phyloP scores from a whole-genome alignment of 1,140 invertebrate genomes.

The Pseudomyrmex dendroicus region DNA sequence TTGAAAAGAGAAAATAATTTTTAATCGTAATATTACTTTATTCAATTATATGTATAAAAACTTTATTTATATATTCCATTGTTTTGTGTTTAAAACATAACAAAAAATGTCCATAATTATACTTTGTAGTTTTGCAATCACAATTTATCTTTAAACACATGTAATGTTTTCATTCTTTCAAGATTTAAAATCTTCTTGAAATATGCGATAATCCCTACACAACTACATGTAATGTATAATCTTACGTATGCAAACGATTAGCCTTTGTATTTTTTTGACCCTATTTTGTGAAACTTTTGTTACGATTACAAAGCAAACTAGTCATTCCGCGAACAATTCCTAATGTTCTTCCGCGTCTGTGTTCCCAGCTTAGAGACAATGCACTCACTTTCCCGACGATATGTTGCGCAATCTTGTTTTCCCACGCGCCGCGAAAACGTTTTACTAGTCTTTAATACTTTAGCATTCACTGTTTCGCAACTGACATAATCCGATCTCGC shows the following conservation, averaged over 20 bases:
- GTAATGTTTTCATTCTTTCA: neutral
- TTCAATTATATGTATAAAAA: no score
- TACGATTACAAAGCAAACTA: constrained; percentile 29
- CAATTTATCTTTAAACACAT: neutral
- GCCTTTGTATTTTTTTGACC: constrained; percentile 12
- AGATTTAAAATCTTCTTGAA: neutral
- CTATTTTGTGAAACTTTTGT: constrained; percentile 11
- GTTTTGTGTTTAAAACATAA: no score
- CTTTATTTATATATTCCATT: no score
- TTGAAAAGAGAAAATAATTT: no score
- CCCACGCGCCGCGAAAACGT: constrained; percentile 50
- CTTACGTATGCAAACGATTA: constrained; percentile 20
- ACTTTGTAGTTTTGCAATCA: no score
- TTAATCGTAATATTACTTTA: no score
- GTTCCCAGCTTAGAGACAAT: constrained; percentile 45
- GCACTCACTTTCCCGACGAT: constrained; percentile 46
- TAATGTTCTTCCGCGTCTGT: constrained; percentile 25
- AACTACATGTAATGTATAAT: constrained; percentile 17
- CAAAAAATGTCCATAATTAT: no score
- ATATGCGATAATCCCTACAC: neutral
- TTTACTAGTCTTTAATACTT: constrained; percentile 45
- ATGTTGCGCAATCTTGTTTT: constrained; percentile 64
- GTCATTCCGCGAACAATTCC: constrained; percentile 28
- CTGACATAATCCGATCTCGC: constrained; percentile 32
- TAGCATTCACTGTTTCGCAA: neutral